Evolutionary conservation across 2,113 vertebrate species (phyloP), one percentile per base, ranked within the genome.

Genomic region (Phyllostomus hastatus): DNA sequence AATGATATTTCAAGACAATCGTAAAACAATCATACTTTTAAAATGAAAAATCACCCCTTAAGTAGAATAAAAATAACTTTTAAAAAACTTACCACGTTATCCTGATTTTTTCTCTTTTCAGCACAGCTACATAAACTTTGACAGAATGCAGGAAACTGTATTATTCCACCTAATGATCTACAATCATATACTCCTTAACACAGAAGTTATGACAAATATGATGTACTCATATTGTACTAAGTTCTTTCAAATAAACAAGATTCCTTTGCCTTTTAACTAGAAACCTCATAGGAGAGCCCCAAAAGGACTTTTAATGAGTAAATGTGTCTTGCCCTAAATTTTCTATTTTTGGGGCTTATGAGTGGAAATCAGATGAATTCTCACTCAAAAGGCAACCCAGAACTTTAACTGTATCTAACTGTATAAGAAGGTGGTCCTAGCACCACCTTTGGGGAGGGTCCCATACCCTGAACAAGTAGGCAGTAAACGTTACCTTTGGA

Each of bases 401-500:
- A 14, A 16, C 26, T 64, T 9, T 2, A 43, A 43, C 43, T 11
- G 26, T n/a, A 46, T 28, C 31, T 50, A 78, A 69, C 20, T 46
- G 0, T 1, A 2, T 22, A 10, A 82, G 52, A 28, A 50, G 50
- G 26, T 9, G 0, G 0, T 4, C 19, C 3, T 6, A 33, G 46
- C 48, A 50, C 41, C 38, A 15, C 16, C 43, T 75, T 3, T 7
- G 9, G 0, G 33, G 26, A 24, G 50, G 28, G 2, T n/a, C 50
- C 38, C 2, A 3, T 19, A 22, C 24, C 1, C 3, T 1, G 20
- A 17, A 26, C 43, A 67, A 46, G 90, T 22, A 54, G 26, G 50
- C 3, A 8, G 10, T 0, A 4, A 59, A 69, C 4, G 0, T 99
- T 99, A 99, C 99, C 99, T 99, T 99, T 97, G 99, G 97, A 91